A percentile compares a stretch with the other conserved stretches of the same genome.
These are phyloP conservation scores for Symphodus melops DNA, from an alignment of 2,113 vertebrate species.

Conservation along the genomic window DNA sequence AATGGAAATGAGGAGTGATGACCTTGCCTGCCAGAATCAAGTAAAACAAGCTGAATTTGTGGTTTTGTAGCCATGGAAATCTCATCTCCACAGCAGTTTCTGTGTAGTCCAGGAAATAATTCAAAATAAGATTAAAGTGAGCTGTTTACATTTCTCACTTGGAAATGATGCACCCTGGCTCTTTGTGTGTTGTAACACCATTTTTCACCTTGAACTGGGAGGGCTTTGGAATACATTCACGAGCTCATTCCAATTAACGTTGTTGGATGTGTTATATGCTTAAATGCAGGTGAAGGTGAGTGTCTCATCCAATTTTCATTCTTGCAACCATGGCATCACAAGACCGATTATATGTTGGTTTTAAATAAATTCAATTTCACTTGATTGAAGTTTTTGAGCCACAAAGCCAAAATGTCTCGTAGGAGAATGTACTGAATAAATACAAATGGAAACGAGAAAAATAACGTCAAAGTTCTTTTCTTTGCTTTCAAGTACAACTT, in stretches of 20 bases:
- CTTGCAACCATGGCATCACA: constrained; percentile 15
- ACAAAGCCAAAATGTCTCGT: constrained; percentile 18
- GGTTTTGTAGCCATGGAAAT: constrained; percentile 56
- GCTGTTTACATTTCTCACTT: constrained; percentile 67
- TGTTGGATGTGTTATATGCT: constrained; percentile 16
- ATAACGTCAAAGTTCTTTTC: not conserved
- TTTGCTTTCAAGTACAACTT: not conserved
- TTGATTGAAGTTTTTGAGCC: constrained; percentile 41
- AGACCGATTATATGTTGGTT: constrained; percentile 10
- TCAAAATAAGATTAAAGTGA: constrained; percentile 60
- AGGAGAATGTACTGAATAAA: constrained; percentile 9
- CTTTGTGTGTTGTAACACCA: constrained; percentile 43
- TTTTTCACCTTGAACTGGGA: constrained; percentile 19
- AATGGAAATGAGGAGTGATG: constrained; percentile 76
- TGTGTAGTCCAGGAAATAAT: constrained; percentile 56
- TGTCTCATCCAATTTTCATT: constrained; percentile 1
- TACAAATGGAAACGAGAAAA: not conserved
- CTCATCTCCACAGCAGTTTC: constrained; percentile 57
- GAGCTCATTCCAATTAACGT: constrained; percentile 51
- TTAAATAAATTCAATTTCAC: constrained; percentile 49
- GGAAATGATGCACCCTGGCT: constrained; percentile 49
- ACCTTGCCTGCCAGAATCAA: constrained; percentile 59
- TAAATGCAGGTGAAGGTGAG: constrained; percentile 18
- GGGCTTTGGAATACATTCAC: constrained; percentile 22
- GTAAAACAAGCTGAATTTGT: constrained; percentile 62